Evolutionary conservation across 2,797 vertebrate species (phyloP).

Genomic region (Poeciliopsis presidionis): DNA sequence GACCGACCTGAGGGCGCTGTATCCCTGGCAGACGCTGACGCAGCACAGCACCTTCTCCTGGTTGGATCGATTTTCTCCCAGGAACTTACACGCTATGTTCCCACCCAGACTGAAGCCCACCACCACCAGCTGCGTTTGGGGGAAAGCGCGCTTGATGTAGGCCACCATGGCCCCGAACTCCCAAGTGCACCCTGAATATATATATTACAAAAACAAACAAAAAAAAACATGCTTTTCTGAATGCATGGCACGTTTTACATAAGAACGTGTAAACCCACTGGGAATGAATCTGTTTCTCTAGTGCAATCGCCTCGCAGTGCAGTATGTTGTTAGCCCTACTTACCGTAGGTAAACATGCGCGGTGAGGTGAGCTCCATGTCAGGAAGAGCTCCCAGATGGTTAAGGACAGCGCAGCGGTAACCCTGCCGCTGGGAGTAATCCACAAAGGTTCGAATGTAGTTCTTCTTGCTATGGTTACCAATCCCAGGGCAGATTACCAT

Average conservation of each 20-base stretch:
- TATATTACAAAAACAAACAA: no score
- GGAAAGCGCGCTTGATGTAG: slow-evolving; percentile 86
- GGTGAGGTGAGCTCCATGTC: slow-evolving; percentile 93
- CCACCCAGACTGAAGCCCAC: slow-evolving; percentile 96
- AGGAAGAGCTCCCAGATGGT: slow-evolving; percentile 93
- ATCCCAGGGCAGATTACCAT: slow-evolving; percentile 99
- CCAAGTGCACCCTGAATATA: slow-evolving; percentile 90
- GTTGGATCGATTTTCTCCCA: slow-evolving; percentile 89
- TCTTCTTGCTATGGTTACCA: slow-evolving; percentile 97
- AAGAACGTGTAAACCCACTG: neutral
- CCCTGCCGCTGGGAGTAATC: slow-evolving; percentile 93
- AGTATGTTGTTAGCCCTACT: slow-evolving; percentile 7
- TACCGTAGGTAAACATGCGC: slow-evolving; percentile 97
- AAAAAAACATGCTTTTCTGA: slow-evolving; percentile 18
- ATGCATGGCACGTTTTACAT: neutral
- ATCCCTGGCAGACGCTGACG: slow-evolving; percentile 94
- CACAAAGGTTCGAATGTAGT: slow-evolving; percentile 97
- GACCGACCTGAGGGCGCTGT: slow-evolving; percentile 90
- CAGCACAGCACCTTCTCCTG: slow-evolving; percentile 93
- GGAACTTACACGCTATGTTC: slow-evolving; percentile 94
- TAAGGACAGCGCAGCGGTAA: slow-evolving; percentile 94
- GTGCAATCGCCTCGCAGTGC: neutral
- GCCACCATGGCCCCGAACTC: slow-evolving; percentile 94
- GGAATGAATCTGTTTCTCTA: neutral
- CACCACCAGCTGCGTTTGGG: slow-evolving; percentile 86